Evolutionary conservation across 2,797 vertebrate genomes (phyloP), one percentile per base, ranked within the genome.

Genomic region (Acipenser oxyrinchus): DNA sequence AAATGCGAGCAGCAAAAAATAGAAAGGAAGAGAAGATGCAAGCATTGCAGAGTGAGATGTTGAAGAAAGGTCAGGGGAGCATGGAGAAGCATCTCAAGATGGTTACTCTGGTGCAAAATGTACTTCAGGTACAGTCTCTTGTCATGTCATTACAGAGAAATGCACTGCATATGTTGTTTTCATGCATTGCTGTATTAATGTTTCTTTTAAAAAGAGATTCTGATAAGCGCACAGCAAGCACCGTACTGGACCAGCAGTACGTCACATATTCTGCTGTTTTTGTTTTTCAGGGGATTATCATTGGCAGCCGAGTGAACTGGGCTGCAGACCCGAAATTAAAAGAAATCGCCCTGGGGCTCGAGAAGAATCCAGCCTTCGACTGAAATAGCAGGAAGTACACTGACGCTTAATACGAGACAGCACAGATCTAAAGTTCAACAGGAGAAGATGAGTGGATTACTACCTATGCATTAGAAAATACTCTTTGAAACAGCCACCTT

Each of bases 291-390:
- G 88, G 88, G 5, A 82, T 89, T 68, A 79, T 91, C 12, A 68
- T 89, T 73, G 88, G 85, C 10, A 88, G 75, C 73, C 87, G 82
- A 72, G 69, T 91, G 66, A 87, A 90, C 74, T 90, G 89, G 90
- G 70, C 85, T 66, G 86, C 87, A 65, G 86, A 91, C 73, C 87
- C 87, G 5, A 81, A 84, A 70, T 74, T 91, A 59, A 82, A 70
- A 76, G 87, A 82, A 60, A 79, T 89, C 6, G 79, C 66, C 60
- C 83, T 90, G 85, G 82, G 82, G 1, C 71, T 90, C 69, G 88
- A 91, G 70, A 81, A 83, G 13, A 68, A 84, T 60, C 83, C 87
- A 5, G 75, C 81, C 11, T 76, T 75, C 48, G 82, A 86, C 9
- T 67, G 15, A 72, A 69, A 37, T 37, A 37, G 5, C 37, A 37